Conservation (phyloP, 2,113 vertebrate species). For the Otus sunia region DNA sequence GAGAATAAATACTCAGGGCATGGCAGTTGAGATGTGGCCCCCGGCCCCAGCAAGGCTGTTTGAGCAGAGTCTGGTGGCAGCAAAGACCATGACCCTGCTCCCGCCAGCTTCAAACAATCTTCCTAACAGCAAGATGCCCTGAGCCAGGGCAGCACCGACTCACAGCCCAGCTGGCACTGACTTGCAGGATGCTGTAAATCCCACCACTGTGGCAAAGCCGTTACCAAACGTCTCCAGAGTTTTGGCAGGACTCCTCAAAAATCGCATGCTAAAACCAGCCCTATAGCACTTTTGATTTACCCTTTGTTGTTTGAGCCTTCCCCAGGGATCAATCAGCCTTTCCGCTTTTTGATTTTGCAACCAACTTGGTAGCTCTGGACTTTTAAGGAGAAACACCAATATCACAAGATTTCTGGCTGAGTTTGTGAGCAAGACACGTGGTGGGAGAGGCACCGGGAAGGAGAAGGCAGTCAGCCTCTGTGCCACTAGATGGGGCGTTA, state of each 20-base stretch:
- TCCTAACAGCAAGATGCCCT: background rate
- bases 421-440: fast-evolving
- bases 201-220: background rate
- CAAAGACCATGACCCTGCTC: background rate
- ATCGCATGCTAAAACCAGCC: background rate
- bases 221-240: background rate
- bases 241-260: background rate
- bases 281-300: background rate
- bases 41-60: background rate
- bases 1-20: background rate
- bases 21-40: background rate
- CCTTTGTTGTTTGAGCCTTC: background rate
- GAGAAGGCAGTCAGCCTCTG: background rate
- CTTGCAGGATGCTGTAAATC: background rate
- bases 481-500: constrained; percentile 46
- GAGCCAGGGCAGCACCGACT: fast-evolving
- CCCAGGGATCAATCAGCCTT: background rate
- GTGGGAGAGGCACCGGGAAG: background rate
- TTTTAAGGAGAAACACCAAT: background rate
- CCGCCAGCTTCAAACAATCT: background rate
- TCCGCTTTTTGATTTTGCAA: background rate
- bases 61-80: background rate
- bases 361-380: background rate
- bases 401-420: background rate
- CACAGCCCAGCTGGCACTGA: background rate